Base-by-base conservation (phyloP, 2,888 invertebrate genomes). In the Callimorpha dominula region DNA sequence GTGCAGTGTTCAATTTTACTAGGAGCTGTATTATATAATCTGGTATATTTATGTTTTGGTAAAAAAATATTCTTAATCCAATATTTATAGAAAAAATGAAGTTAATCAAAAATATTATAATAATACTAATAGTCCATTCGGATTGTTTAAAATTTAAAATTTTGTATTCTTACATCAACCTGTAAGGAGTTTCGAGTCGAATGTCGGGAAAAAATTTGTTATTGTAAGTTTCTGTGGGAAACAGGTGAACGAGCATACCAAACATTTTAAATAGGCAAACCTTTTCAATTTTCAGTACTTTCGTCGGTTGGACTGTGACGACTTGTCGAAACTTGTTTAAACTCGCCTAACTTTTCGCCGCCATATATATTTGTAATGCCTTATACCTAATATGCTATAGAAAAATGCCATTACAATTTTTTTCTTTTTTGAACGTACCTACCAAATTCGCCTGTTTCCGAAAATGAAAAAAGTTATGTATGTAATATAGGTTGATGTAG, bases 11-110 rank as follows among this genome's bases (percentile, higher is more conserved):
- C 74, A 73, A 68, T 77, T 70, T 72, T 72, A 74, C 17, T 57
- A 63, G 63, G 78, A 73, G 70, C 74, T 84, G 62, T 77, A 74
- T 65, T 72, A 74, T 69, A 67, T 71, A 66, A 64, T 15, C 50
- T 62, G 50, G 7, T 62, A 12, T 11, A 43, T 69, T 43, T 46
- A 60, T 65, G 17, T 31, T 60, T 54, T 54, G 43, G 54, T 43
- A 68, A 42, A 14, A n/a, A 68, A 57, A 14, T 68, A 43, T 57
- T 43, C 43, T 42, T n/a, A 68, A 68, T 43, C 11, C 20, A 43
- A 57, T 68, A 54, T n/a, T 68, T 68, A 57, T 54, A 31, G 12
- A 15, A 49, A 31, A 14, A 15, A 64, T 65, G 31, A 65, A 49
- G 15, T 50, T 54, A 71, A 75, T 60, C 52, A 46, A 73, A 72